Evolutionary conservation across 2,113 vertebrate genomes (phyloP), one percentile per base, ranked within the genome.

Genomic region (Heloderma charlesbogerti): DNA sequence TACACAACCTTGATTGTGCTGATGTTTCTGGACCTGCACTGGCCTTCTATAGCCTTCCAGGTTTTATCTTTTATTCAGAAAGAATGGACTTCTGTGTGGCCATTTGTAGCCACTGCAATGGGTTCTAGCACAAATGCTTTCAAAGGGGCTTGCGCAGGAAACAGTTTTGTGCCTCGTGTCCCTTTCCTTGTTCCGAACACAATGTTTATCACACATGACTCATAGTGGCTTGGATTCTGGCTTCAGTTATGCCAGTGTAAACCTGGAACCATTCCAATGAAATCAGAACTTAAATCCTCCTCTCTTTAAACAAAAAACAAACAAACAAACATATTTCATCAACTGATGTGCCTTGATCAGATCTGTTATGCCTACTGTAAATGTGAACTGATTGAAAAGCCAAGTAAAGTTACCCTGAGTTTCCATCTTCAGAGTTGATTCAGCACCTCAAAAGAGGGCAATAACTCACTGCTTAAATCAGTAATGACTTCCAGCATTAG

Each of bases 401-500:
- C 57, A 67, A 29, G 66, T 60, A 71, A 6, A 81, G 6, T 16
- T 6, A 37, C 75, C 82, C 88, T 89, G 84, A 82, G 74, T 93
- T 95, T 92, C 81, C 72, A 88, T 72, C 45, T 37, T 91, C 93
- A 71, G 84, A 81, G 93, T 85, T 95, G 94, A 93, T 93, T 94
- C 75, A 40, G 79, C 84, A 87, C 92, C 88, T 94, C 92, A 94
- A 48, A 81, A 94, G 95, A 48, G 25, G 29, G 92, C 93, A 79
- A 79, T 85, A 95, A 94, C 63, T 94, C 5, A 0, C 79, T 90
- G 95, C 95, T 95, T 92, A 86, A 9, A 54, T 37, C 1, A 22
- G 80, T 93, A 94, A 95, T 91, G 82, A 67, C 86, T 96, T 93
- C 92, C 95, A 96, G 93, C 81, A 75, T 4, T 43, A 8, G 66